Evolutionary conservation across 1,140 invertebrate genomes (phyloP).

Genomic region (Ditylenchus dipsaci): DNA sequence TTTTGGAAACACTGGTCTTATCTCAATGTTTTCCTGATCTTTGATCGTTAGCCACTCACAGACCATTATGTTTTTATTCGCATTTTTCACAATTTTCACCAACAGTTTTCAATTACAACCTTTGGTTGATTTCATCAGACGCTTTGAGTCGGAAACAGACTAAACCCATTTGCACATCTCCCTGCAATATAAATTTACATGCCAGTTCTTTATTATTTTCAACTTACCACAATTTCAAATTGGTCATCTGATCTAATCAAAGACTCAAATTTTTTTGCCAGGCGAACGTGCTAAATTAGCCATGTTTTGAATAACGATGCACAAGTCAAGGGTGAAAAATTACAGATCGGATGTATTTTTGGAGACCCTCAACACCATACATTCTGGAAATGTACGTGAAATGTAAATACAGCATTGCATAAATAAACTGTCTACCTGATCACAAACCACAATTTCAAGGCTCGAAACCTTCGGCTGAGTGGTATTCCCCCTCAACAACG

Average conservation of each 20-base stretch:
- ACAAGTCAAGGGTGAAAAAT: conserved; percentile 9
- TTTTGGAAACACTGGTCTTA: too few relatives aligned
- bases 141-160: conserved; percentile 84
- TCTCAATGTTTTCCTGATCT: too few relatives aligned
- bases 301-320: background rate
- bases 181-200: conserved; percentile 57
- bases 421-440: conserved; percentile 68
- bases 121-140: conserved; percentile 83
- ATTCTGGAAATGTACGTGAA: conserved; percentile 61
- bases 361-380: conserved; percentile 86
- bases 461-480: conserved; percentile 81
- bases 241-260: conserved; percentile 76
- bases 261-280: conserved; percentile 87
- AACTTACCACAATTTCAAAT: conserved; percentile 75
- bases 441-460: conserved; percentile 96
- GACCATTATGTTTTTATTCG: too few relatives aligned
- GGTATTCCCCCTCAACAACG: conserved; percentile 76
- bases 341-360: conserved; percentile 79
- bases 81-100: too few relatives aligned
- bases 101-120: too few relatives aligned
- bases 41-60: too few relatives aligned
- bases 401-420: too few relatives aligned
- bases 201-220: background rate
- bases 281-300: conserved; percentile 69
- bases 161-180: conserved; percentile 85